These are phyloP conservation scores for Xenopus tropicalis DNA, from an alignment of 2,113 vertebrate genomes.

Conservation along the genomic window DNA sequence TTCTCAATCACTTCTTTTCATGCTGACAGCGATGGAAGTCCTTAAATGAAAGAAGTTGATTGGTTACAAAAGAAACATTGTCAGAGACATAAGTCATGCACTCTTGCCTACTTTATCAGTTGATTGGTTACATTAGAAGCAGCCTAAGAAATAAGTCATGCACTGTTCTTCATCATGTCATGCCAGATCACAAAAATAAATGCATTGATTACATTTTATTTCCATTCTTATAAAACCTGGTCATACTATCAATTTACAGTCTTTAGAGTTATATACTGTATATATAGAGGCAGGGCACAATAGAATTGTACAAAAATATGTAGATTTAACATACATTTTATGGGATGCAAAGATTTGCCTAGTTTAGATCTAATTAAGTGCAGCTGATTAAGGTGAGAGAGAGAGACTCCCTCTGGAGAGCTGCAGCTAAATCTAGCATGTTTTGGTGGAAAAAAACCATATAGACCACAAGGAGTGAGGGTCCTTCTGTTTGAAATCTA, in stretches of 20 bases:
- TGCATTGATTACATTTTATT: neutral
- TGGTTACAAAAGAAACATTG: neutral
- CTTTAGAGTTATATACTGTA: no score
- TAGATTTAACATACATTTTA: no score
- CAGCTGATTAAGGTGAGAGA: no score
- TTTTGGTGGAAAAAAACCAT: no score
- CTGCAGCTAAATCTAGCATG: no score
- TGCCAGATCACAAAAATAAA: neutral
- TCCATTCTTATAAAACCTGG: neutral
- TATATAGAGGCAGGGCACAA: no score
- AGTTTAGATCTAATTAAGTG: no score
- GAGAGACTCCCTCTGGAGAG: no score
- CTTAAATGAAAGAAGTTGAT: neutral
- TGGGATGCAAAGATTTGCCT: no score
- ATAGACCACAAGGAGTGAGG: no score
- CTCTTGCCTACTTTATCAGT: neutral
- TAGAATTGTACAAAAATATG: no score
- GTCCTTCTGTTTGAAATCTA: no score
- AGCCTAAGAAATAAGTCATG: neutral
- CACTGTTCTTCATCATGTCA: neutral
- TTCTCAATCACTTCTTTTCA: conserved; percentile 1
- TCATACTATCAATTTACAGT: neutral
- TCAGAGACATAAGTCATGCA: neutral
- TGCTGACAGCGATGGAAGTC: neutral
- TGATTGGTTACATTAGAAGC: neutral